These are phyloP conservation scores for Heteromormyrus szaboi DNA, from an alignment of 2,797 vertebrate genomes.

Conservation along the genomic window DNA sequence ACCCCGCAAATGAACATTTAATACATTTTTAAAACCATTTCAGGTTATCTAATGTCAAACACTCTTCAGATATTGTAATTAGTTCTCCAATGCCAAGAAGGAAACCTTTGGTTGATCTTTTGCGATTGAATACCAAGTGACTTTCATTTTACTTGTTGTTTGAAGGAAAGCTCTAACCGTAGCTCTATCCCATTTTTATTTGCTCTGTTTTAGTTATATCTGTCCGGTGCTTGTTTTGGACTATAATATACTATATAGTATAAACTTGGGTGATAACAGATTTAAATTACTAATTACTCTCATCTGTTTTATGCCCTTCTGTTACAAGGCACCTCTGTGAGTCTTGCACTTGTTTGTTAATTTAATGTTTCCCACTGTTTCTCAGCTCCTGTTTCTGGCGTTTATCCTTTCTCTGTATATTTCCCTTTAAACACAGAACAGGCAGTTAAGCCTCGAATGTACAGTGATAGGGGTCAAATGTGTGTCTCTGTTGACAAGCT, in stretches of 20 bases:
- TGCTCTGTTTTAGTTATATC: not conserved
- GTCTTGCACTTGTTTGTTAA: not conserved
- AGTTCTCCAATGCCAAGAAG: not conserved
- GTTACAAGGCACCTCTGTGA: not conserved
- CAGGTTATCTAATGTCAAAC: not conserved
- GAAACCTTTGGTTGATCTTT: not conserved
- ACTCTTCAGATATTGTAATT: not conserved
- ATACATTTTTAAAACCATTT: not conserved
- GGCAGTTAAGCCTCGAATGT: not conserved
- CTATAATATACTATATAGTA: not conserved
- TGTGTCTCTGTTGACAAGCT: not conserved
- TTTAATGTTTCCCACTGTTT: conserved; percentile 6
- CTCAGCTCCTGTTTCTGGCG: not conserved
- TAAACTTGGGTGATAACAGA: not conserved
- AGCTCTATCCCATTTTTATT: not conserved
- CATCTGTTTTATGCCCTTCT: not conserved
- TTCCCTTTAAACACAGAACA: not conserved
- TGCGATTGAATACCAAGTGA: not conserved
- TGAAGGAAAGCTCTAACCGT: not conserved
- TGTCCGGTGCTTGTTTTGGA: not conserved
- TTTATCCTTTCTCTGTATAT: too few species aligned
- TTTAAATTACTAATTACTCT: not conserved
- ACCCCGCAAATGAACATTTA: not conserved
- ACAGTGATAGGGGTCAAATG: not conserved
- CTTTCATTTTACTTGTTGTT: not conserved